These are phyloP conservation scores for Drosophila navojoa DNA, from an alignment of 1,140 invertebrate genomes.

Conservation along the genomic window DNA sequence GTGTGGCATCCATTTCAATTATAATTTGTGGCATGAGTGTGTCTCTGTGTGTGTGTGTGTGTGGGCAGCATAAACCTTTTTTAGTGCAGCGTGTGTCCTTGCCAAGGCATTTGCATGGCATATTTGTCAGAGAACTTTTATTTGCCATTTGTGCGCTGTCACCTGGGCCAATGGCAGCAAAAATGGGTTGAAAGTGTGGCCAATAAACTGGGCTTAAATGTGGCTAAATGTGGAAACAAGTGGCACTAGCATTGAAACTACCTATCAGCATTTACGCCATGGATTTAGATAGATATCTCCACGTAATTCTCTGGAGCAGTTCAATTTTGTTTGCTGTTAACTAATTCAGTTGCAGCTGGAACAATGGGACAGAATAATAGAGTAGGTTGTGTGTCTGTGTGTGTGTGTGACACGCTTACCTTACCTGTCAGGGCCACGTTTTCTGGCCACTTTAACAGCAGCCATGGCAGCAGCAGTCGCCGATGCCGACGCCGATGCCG, in stretches of 20 bases:
- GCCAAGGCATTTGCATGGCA: constrained; percentile 63
- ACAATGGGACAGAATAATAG: constrained; percentile 6
- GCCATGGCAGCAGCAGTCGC: constrained; percentile 10
- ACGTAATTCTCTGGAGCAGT: constrained; percentile 6
- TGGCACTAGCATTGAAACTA: no score
- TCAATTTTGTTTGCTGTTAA: constrained; percentile 7
- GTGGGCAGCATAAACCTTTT: constrained; percentile 52
- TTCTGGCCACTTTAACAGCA: constrained; percentile 42
- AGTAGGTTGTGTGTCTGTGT: background rate
- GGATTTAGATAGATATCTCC: background rate
- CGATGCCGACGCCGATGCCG: background rate
- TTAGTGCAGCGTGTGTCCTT: constrained; percentile 58
- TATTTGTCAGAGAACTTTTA: constrained; percentile 47
- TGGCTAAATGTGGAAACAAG: background rate
- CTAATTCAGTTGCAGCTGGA: constrained; percentile 21
- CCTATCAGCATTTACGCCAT: no score
- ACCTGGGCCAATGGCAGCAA: constrained; percentile 1
- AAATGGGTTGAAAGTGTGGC: constrained; percentile 15
- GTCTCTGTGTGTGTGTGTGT: constrained; percentile 9
- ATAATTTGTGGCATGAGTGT: constrained; percentile 28
- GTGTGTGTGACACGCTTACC: background rate
- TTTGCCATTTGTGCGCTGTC: constrained; percentile 47
- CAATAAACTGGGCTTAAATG: background rate
- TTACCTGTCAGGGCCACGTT: constrained; percentile 38
- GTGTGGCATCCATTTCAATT: constrained; percentile 67